Base-by-base conservation (phyloP, 1,140 invertebrate genomes). In the Carposina sasakii region DNA sequence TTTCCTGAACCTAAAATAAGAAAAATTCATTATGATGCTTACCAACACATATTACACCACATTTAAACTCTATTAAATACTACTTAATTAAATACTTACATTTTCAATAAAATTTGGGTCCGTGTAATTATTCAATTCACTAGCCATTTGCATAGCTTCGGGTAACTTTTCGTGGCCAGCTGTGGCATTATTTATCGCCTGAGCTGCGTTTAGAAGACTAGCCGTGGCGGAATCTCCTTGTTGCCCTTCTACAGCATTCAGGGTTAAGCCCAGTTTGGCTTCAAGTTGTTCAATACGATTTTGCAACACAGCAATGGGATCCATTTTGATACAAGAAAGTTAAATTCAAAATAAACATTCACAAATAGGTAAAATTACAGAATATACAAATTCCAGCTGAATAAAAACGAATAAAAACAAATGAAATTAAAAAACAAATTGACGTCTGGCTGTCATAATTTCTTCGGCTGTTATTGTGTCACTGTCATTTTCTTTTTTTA, bases 281-380 rank as follows among this genome's bases (percentile, higher is more conserved):
- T 86, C 85, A 28, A 86, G 54, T 55, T 85, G 81, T 50, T 85
- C 83, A 54, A 86, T 81, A 57, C 85, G 71, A 50, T 63, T 85
- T 77, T 83, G 77, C 52, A 86, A 73, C 47, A 85, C 58, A 24
- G 79, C 61, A 21, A 85, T 75, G 0, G 85, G 76, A 65, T 86
- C 85, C 81, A 86, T 86, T 67, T 37, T 60, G 46, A 8, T 30
- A 39, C 36, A 49, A 28, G n/a, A 10, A 52, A 46, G 9, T 19
- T 28, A 45, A 52, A 33, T 39, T 13, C 10, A 31, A 41, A 48
- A 37, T 2, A 44, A 22, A 42, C 28, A 46, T 34, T n/a, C 19
- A 50, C 54, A 53, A 47, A 9, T 50, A 26, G 31, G 30, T 40
- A 42, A 47, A 48, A 28, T 30, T 19, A 17, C 24, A 48, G 5